Conservation (phyloP, 2,888 invertebrate genomes). For the Parelbella ahira region DNA sequence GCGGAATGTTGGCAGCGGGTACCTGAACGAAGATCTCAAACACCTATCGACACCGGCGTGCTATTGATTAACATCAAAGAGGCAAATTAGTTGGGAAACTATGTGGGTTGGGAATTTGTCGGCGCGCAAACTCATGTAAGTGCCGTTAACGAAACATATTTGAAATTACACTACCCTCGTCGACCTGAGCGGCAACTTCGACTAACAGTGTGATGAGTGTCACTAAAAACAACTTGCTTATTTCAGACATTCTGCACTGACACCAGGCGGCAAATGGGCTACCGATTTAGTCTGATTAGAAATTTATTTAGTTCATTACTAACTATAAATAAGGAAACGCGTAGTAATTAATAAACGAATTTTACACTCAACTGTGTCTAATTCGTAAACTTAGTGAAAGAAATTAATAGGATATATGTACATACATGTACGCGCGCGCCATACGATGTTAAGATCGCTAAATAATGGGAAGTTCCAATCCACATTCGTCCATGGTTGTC, state of each 20-base stretch:
- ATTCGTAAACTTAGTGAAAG: no score
- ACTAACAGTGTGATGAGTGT: slow-evolving; percentile 57
- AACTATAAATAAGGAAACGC: no score
- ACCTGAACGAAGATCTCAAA: slow-evolving; percentile 20
- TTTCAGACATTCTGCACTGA: slow-evolving; percentile 5
- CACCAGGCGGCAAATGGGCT: no score
- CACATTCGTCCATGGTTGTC: no score
- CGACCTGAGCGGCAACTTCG: slow-evolving; percentile 56
- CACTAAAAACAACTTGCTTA: slow-evolving; percentile 29
- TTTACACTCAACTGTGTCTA: no score
- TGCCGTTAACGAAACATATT: slow-evolving; percentile 72
- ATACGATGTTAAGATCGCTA: no score
- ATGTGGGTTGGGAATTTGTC: slow-evolving; percentile 58
- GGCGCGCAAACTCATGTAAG: slow-evolving; percentile 56
- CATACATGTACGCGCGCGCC: no score
- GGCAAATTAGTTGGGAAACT: slow-evolving; percentile 59
- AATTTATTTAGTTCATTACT: background rate
- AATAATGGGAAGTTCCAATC: no score
- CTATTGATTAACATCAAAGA: slow-evolving; percentile 58
- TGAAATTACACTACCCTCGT: slow-evolving; percentile 70
- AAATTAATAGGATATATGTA: no score
- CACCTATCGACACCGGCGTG: slow-evolving; percentile 16
- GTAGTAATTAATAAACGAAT: no score
- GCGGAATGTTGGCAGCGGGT: slow-evolving; percentile 1
- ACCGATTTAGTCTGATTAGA: no score